These are phyloP conservation scores for Drosophila longiperda DNA, from an alignment of 2,888 invertebrate genomes.

Conservation along the genomic window DNA sequence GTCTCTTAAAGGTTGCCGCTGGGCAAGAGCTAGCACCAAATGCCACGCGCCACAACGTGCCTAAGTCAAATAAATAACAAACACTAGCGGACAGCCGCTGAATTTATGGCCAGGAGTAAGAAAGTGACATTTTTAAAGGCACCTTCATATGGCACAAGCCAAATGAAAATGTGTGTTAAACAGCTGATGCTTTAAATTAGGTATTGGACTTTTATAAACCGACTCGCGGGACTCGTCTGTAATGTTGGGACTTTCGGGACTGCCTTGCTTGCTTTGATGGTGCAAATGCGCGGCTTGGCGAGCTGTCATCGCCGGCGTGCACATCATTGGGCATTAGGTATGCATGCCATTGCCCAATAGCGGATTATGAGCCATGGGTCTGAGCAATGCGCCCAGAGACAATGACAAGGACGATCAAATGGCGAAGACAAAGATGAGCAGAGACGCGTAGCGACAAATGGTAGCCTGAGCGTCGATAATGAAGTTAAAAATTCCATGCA, in stretches of 20 bases:
- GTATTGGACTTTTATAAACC: not conserved
- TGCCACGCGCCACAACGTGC: constrained; percentile 73
- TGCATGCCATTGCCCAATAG: constrained; percentile 70
- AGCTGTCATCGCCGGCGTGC: constrained; percentile 56
- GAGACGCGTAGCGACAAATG: constrained; percentile 62
- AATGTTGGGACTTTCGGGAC: not conserved
- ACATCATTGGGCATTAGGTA: constrained; percentile 79
- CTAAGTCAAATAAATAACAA: constrained; percentile 79
- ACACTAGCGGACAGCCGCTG: constrained; percentile 76
- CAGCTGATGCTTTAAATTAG: constrained; percentile 37
- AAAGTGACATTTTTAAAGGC: constrained; percentile 39
- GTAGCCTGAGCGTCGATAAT: constrained; percentile 68
- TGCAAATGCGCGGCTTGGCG: constrained; percentile 31
- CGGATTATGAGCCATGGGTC: constrained; percentile 31
- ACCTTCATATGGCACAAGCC: constrained; percentile 24
- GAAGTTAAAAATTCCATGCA: constrained; percentile 80
- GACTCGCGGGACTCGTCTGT: not conserved
- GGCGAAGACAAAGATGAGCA: constrained; percentile 40
- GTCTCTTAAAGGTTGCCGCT: constrained; percentile 67
- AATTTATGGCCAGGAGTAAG: constrained; percentile 68
- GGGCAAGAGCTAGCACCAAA: constrained; percentile 55
- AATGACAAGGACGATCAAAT: constrained; percentile 50
- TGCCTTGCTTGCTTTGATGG: constrained; percentile 29
- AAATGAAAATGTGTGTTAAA: constrained; percentile 16
- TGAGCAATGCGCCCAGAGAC: constrained; percentile 71